Evolutionary conservation across 2,888 invertebrate species (phyloP).

Genomic region (Euplagia quadripunctaria): DNA sequence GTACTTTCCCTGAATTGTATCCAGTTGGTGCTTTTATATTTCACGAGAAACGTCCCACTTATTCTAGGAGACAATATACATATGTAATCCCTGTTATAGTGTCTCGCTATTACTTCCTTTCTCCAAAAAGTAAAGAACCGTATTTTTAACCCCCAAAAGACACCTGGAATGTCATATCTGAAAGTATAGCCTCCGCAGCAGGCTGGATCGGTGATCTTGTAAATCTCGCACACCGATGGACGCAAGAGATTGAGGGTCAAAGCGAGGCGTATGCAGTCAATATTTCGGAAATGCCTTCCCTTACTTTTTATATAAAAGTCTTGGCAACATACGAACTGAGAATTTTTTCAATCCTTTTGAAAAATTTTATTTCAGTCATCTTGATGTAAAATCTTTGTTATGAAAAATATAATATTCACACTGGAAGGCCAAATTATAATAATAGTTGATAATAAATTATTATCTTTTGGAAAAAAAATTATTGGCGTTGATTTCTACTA

Average conservation of each 20-base stretch:
- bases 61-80: not conserved
- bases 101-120: not conserved
- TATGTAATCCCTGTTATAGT: not conserved
- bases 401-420: too few species aligned
- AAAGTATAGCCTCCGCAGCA: not conserved
- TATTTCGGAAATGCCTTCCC: not conserved
- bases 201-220: not conserved
- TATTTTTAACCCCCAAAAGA: not conserved
- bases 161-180: not conserved
- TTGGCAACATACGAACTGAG: too few species aligned
- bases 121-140: not conserved
- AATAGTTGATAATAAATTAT: too few species aligned
- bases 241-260: not conserved
- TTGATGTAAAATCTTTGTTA: too few species aligned
- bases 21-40: not conserved
- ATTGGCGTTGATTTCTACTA: too few species aligned
- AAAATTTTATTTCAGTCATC: too few species aligned
- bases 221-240: not conserved
- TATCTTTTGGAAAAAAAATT: too few species aligned
- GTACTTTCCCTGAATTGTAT: not conserved
- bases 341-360: too few species aligned
- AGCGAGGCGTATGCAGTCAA: not conserved
- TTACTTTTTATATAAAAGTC: too few species aligned
- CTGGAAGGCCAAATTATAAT: too few species aligned
- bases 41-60: not conserved